Evolutionary conservation across 2,113 vertebrate genomes (phyloP), one percentile per base, ranked within the genome.

Genomic region (Lontra canadensis): DNA sequence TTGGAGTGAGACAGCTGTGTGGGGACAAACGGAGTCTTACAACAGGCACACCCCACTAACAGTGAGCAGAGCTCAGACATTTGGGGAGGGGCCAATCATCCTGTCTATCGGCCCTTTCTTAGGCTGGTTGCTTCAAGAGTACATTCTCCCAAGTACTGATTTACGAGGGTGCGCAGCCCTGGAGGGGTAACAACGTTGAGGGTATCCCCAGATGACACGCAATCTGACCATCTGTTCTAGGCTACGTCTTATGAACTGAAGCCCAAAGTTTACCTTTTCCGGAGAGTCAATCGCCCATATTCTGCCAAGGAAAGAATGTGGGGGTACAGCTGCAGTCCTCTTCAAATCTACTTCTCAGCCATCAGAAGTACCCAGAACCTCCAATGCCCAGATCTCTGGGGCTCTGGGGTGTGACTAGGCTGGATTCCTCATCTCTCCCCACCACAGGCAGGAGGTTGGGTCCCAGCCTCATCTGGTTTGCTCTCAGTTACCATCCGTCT

Each of bases 191-290:
- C 0, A 29, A 95, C 23, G n/a, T 36, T 52, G 15, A 31, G 31
- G 26, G 17, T 34, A 14, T 59, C 7, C 65, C 15, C 20, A 47
- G 1, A 23, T 18, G 3, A 3, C 25, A 39, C 0, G 2, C 7
- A 67, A 31, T 18, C 44, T 57, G 71, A 15, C 52, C 52, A 39
- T 44, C 85, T 80, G 14, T 17, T 44, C 39, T 69, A 25, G 31
- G 13, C 26, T 29, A 31, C 36, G 29, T 47, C 49, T 71, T 34
- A 71, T 5, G 42, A 90, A 88, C 63, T 71, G 67, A 15, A 79
- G 29, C 82, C 61, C 52, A 61, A 67, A 21, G 20, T 67, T 61
- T n/a, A 39, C 23, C 47, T 69, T 59, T n/a, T 87, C 47, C 11
- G 49, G 36, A 61, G 17, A 94, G 31, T 34, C 89, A 83, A 39